phyloP scores from a whole-genome alignment of 2,113 vertebrate genomes.

The Oreochromis aureus region DNA sequence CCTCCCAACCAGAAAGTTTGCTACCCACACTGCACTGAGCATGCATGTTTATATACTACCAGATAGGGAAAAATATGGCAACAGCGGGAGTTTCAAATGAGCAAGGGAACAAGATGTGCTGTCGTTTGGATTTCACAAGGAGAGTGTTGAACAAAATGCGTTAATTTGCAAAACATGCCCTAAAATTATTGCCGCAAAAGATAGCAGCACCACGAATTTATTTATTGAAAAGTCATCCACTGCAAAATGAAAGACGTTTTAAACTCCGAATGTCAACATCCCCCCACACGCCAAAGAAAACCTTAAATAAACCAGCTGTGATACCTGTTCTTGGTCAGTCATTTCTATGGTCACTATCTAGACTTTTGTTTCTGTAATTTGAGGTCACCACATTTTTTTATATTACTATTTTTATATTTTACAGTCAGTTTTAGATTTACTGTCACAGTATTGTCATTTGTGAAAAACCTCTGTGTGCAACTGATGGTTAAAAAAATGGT shows the following conservation, averaged over 20 bases:
- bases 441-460: not conserved
- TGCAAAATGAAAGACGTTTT: not conserved
- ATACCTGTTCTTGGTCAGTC: not conserved
- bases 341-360: not conserved
- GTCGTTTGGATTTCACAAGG: too few species aligned
- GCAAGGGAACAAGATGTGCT: too few species aligned
- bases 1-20: not conserved
- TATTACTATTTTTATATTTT: not conserved
- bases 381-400: not conserved
- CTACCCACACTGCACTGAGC: not conserved
- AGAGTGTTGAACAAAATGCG: not conserved
- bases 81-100: too few species aligned
- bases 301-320: not conserved
- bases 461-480: not conserved
- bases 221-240: not conserved
- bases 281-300: not conserved
- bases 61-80: too few species aligned
- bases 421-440: not conserved
- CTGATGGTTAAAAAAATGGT: not conserved
- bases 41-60: not conserved
- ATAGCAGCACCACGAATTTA: rapidly evolving
- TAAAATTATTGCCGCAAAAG: not conserved
- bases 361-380: not conserved
- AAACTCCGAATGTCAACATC: not conserved
- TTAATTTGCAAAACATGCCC: not conserved